phyloP scores from a whole-genome alignment of 2,797 vertebrate genomes.

The Clarias fuscus region DNA sequence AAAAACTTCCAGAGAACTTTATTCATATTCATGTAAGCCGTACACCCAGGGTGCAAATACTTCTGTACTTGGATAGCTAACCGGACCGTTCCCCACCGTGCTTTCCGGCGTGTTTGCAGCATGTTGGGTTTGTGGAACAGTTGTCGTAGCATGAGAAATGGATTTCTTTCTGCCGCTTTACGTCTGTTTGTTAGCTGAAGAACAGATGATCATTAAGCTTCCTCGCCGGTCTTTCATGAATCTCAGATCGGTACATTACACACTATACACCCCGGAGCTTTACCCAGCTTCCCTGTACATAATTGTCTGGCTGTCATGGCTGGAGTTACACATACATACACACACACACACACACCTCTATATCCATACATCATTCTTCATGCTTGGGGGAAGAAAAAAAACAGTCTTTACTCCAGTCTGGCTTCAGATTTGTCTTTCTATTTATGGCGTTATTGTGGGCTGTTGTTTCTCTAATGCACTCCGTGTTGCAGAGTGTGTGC shows the following conservation, averaged over 20 bases:
- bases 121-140: background rate
- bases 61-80: background rate
- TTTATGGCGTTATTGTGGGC: constrained; percentile 38
- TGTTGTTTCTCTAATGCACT: constrained; percentile 41
- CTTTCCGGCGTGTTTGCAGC: background rate
- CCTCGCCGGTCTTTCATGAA: constrained; percentile 20
- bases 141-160: background rate
- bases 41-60: background rate
- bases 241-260: constrained; percentile 34
- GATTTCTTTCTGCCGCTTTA: background rate
- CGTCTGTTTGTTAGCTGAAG: constrained; percentile 9
- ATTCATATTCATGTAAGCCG: background rate
- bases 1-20: background rate
- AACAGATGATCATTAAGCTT: constrained; percentile 11
- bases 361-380: constrained; percentile 41
- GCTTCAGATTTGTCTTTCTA: constrained; percentile 36
- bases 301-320: background rate
- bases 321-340: background rate
- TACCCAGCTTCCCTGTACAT: constrained; percentile 5
- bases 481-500: constrained; percentile 34
- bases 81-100: background rate
- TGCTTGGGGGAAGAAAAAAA: background rate
- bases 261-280: constrained; percentile 25
- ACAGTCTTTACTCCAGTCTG: constrained; percentile 19
- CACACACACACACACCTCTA: constrained; percentile 31